Evolutionary conservation across 2,888 invertebrate genomes (phyloP), one percentile per base, ranked within the genome.

Genomic region (Molorchus minor): DNA sequence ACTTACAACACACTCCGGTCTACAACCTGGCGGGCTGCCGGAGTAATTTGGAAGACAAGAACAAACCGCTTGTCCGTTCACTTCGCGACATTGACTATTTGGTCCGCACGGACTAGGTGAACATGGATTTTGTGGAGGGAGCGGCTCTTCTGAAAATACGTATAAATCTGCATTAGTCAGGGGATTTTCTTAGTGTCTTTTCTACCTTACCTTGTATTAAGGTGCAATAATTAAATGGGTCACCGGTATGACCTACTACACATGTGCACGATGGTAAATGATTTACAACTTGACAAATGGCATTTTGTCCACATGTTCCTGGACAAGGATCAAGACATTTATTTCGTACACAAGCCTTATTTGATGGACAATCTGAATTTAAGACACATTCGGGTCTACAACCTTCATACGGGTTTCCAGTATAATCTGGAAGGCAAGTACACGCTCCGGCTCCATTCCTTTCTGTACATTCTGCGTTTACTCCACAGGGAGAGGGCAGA

Each of bases 321-420:
- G 89, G 87, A 71, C 94, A 93, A 43, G 93, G 93, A 76, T 92
- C 88, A 46, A 83, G 77, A 75, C 93, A 94, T 80, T 92, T 91
- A 74, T 88, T 89, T 68, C 84, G 83, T 1, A 86, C 81, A 73
- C 92, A 93, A 61, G 91, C 88, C 74, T 84, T 86, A 74, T 88
- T 84, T 69, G 85, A 84, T 20, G 87, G 81, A 77, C 93, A 93
- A 71, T 93, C 92, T 8, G 84, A 81, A 74, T 88, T 92, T 2
- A 90, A 80, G n/a, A 90, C 86, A 79, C 93, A 93, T 79, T 93
- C 92, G 3, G 93, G 93, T 68, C 91, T 84, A 75, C 93, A 93
- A 35, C 88, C 89, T 43, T 85, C 79, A 69, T 90, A 90, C 0
- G 93, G 92, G 80, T 93, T 90, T 19, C 93, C 93, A 64, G 86